phyloP scores from a whole-genome alignment of 92 coral and sea anemone species.

The Paramuricea clavata region DNA sequence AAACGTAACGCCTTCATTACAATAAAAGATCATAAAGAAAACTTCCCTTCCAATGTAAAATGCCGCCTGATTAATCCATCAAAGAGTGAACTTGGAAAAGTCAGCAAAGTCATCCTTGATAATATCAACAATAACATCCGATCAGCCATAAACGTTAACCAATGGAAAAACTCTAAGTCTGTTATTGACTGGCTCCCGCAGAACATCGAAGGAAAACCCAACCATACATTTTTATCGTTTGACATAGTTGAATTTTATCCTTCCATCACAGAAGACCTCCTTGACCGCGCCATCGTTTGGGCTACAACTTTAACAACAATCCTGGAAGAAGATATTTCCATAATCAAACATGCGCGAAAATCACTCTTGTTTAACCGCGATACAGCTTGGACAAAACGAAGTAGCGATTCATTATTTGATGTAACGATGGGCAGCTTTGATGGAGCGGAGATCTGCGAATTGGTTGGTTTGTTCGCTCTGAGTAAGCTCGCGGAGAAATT shows the following conservation, averaged over 20 bases:
- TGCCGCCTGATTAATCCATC: constrained; percentile 31
- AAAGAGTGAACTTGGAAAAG: constrained; percentile 26
- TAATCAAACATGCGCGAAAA: constrained; percentile 46
- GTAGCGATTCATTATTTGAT: constrained; percentile 10
- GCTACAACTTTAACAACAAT: constrained; percentile 10
- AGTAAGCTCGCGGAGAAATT: constrained; percentile 5
- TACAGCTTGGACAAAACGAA: constrained; percentile 38
- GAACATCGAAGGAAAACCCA: not conserved
- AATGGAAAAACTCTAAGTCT: constrained; percentile 24
- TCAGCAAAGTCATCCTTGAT: constrained; percentile 34
- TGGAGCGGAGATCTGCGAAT: constrained; percentile 54
- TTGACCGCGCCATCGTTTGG: constrained; percentile 25
- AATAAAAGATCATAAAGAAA: constrained; percentile 31
- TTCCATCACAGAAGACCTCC: constrained; percentile 39
- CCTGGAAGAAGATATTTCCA: not conserved
- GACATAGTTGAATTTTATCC: constrained; percentile 56
- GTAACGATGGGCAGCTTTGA: constrained; percentile 57
- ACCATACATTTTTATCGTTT: constrained; percentile 2
- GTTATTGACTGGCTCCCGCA: too few relatives aligned
- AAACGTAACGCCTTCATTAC: too few relatives aligned
- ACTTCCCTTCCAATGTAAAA: constrained; percentile 13
- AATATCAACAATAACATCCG: constrained; percentile 8
- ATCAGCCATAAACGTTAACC: not conserved
- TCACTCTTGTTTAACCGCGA: constrained; percentile 40
- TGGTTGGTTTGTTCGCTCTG: constrained; percentile 34